Percentiles rank a stretch among this genome's conserved stretches.
Evolutionary conservation across 2,888 invertebrate species (phyloP).

Genomic region (Epirrhoe alternata): DNA sequence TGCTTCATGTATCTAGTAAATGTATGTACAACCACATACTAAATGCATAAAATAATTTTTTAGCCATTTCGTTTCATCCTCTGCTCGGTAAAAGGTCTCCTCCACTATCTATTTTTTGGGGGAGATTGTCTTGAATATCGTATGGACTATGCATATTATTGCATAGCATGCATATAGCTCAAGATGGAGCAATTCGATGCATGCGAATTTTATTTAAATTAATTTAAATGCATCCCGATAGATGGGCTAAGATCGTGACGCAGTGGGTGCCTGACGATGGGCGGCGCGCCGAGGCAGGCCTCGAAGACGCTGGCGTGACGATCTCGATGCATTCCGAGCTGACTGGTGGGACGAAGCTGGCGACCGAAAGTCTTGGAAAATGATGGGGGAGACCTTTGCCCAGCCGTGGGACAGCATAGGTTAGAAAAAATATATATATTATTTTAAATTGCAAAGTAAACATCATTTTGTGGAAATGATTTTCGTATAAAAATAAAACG

Average conservation of each 20-base stretch:
- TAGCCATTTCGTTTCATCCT: background rate
- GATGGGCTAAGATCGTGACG: too few species aligned
- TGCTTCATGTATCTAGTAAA: background rate
- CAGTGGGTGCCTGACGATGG: too few species aligned
- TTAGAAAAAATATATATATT: too few species aligned
- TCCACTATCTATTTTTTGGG: background rate
- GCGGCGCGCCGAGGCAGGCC: too few species aligned
- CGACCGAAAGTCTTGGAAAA: too few species aligned
- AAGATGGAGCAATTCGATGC: background rate
- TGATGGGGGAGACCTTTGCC: too few species aligned
- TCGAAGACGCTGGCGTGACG: too few species aligned
- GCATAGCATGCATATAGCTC: background rate
- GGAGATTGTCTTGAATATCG: background rate
- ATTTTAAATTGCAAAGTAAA: background rate
- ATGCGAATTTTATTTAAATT: too few species aligned
- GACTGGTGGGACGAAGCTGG: too few species aligned
- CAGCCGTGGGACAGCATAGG: too few species aligned
- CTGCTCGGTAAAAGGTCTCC: background rate
- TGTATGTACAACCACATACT: background rate
- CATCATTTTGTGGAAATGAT: background rate
- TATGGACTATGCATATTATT: background rate
- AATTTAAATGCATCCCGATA: too few species aligned
- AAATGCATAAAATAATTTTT: background rate
- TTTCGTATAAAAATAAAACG: background rate
- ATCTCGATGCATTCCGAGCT: too few species aligned